Base-by-base conservation (phyloP, 2,113 vertebrate genomes). In the Polypterus senegalus region DNA sequence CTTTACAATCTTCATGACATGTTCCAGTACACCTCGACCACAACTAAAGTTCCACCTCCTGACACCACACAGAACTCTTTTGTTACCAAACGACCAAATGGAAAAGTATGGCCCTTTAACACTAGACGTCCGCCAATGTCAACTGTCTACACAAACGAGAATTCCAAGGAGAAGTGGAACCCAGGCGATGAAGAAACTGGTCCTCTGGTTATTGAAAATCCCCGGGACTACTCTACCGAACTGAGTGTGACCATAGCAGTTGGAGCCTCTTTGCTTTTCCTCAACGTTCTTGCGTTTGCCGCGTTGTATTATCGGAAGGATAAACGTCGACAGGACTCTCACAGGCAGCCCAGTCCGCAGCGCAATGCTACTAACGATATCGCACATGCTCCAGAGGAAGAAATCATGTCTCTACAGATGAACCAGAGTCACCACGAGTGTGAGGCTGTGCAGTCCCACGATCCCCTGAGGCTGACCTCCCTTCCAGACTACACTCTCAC, bases 241-340 rank as follows among this genome's bases (percentile, higher is more conserved):
- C 86, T 99, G 70, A 99, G 96, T 0, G 95, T 99, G 74, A 99
- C 96, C 71, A 97, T 99, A 0, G 96, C 96, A 0, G 96, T 99
- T 58, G 96, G 96, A 0, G 96, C 95, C 66, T 99, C 96, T 2
- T 86, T 99, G 52, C 85, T 99, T 58, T 99, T 99, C 76, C 96
- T 99, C 74, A 99, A 99, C 0, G 94, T 97, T 45, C 79, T 99
- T 72, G 96, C 95, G 55, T 99, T 99, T 0, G 96, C 96, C 0
- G 96, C 95, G 7, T 91, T 99, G 63, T 99, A 98, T 77, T 99
- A 98, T 79, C 93, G 96, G 67, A 99, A 99, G 81, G 96, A 99
- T 87, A 99, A 99, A 79, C 86, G 93, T 44, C 86, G 91, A 6
- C 93, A 96, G 78, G 95, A 97, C 75, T 90, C 91, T 0, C 89